phyloP scores from a whole-genome alignment of 2,888 invertebrate genomes.

The Drosophila emarginata region DNA sequence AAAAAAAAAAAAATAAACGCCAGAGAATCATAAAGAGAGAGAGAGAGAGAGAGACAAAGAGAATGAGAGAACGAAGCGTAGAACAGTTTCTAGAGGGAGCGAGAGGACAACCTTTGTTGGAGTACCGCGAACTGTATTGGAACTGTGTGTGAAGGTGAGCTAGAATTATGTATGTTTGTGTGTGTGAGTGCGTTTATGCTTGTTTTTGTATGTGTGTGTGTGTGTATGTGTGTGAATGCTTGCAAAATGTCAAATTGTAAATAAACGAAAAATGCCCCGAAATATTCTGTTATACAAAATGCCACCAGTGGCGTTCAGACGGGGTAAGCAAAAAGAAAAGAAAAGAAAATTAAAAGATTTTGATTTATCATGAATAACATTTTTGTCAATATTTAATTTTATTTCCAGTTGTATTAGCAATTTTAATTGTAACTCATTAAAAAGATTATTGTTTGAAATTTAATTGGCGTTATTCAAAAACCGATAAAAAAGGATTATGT shows the following conservation, averaged over 20 bases:
- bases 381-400: no score
- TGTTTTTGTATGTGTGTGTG: constrained; percentile 27
- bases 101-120: constrained; percentile 49
- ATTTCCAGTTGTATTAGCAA: no score
- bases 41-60: constrained; percentile 36
- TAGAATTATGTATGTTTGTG: constrained; percentile 30
- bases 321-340: background rate
- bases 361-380: no score
- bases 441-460: no score
- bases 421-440: no score
- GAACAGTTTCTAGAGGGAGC: constrained; percentile 30
- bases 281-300: constrained; percentile 60
- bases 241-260: constrained; percentile 75
- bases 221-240: constrained; percentile 38
- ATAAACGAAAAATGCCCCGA: constrained; percentile 66
- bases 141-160: constrained; percentile 60
- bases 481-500: no score
- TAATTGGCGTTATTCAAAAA: no score
- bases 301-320: constrained; percentile 26
- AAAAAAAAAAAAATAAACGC: background rate
- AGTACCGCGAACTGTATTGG: constrained; percentile 33
- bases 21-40: background rate
- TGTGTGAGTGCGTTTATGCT: constrained; percentile 26
- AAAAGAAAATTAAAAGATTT: background rate
- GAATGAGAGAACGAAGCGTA: constrained; percentile 13